Percentiles rank a stretch among this genome's conserved stretches.
These are phyloP conservation scores for Proisotoma minuta DNA, from an alignment of 2,888 invertebrate species.

Conservation along the genomic window DNA sequence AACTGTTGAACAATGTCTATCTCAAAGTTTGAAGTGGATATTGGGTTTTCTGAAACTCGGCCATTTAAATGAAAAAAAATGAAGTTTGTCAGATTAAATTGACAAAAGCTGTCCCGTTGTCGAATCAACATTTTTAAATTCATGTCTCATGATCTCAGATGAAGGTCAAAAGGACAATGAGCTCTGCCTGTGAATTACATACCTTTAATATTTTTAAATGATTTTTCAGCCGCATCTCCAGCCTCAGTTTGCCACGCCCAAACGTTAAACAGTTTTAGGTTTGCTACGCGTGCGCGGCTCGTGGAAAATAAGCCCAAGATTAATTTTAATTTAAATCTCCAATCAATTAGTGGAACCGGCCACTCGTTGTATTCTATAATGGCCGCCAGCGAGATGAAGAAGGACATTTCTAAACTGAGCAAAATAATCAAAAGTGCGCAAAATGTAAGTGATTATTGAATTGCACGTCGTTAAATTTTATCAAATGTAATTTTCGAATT, in stretches of 20 bases:
- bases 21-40: too few relatives aligned
- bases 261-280: conserved; percentile 73
- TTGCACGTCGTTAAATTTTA: too few relatives aligned
- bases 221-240: conserved; percentile 65
- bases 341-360: conserved; percentile 12
- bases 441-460: conserved; percentile 40
- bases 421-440: conserved; percentile 45
- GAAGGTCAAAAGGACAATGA: too few relatives aligned
- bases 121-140: too few relatives aligned
- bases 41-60: too few relatives aligned
- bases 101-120: too few relatives aligned
- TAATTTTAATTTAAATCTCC: conserved; percentile 49
- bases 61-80: too few relatives aligned
- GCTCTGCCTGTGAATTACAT: too few relatives aligned
- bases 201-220: neutral
- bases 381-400: conserved; percentile 43
- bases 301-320: conserved; percentile 62
- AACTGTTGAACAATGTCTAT: too few relatives aligned
- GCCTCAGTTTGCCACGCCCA: conserved; percentile 71
- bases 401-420: conserved; percentile 44
- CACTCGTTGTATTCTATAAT: conserved; percentile 28
- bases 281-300: conserved; percentile 70
- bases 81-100: too few relatives aligned
- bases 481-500: too few relatives aligned
- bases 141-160: too few relatives aligned